Evolutionary conservation across 2,888 invertebrate species (phyloP).

Genomic region (Pyrochroa serraticornis): DNA sequence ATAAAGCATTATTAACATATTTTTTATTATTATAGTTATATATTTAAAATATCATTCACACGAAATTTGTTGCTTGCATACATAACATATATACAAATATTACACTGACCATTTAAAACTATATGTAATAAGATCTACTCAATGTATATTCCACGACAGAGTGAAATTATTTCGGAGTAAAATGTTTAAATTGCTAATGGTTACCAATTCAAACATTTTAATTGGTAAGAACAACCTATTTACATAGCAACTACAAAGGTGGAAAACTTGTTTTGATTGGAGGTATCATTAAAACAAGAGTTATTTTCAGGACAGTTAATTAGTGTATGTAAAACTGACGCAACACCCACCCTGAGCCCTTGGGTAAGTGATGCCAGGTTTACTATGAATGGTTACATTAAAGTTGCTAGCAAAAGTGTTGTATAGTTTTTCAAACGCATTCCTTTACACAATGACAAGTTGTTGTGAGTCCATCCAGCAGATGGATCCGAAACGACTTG

Average conservation of each 20-base stretch:
- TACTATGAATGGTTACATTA: constrained; percentile 14
- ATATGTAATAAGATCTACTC: constrained; percentile 41
- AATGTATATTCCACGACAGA: constrained; percentile 39
- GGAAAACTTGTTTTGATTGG: constrained; percentile 2
- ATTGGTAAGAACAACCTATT: constrained; percentile 34
- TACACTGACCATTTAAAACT: constrained; percentile 45
- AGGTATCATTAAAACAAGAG: constrained; percentile 12
- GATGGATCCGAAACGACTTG: constrained; percentile 18
- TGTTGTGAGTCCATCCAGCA: constrained; percentile 7
- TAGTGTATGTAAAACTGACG: constrained; percentile 30
- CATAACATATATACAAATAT: constrained; percentile 50
- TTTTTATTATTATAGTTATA: constrained; percentile 44
- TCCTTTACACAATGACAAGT: constrained; percentile 18
- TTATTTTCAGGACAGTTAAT: constrained; percentile 13
- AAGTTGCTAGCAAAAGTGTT: constrained; percentile 29
- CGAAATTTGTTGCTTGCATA: constrained; percentile 44
- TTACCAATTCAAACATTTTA: constrained; percentile 37
- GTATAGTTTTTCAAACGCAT: constrained; percentile 17
- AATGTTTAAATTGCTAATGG: constrained; percentile 26
- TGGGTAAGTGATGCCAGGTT: constrained; percentile 40
- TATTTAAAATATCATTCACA: constrained; percentile 53
- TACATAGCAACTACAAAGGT: constrained; percentile 24
- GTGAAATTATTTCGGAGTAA: constrained; percentile 22
- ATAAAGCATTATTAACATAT: constrained; percentile 38
- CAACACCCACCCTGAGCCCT: constrained; percentile 45